Conservation (phyloP, 2,888 invertebrate genomes). For the Drosophila pegasa region DNA sequence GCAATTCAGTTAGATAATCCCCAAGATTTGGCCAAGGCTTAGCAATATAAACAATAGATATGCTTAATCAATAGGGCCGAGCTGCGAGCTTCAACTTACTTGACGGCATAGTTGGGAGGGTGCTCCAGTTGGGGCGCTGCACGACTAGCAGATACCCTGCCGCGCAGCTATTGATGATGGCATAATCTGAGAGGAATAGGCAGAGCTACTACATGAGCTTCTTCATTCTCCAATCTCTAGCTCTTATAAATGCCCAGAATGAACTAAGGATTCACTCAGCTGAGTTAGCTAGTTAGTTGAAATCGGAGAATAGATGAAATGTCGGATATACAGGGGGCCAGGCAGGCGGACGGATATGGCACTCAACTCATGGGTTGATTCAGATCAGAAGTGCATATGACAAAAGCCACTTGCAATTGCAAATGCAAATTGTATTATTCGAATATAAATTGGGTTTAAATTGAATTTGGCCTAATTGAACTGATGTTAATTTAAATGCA, state of each 20-base stretch:
- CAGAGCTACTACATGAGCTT: too few species aligned
- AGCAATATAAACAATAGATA: neutral
- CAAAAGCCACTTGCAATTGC: neutral
- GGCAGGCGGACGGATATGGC: too few species aligned
- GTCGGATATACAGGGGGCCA: too few species aligned
- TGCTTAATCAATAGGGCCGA: neutral
- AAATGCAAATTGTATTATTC: neutral
- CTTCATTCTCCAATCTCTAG: too few species aligned
- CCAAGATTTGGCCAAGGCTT: neutral
- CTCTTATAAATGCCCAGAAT: too few species aligned
- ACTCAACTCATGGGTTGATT: neutral
- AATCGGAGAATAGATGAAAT: too few species aligned
- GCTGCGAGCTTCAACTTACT: neutral
- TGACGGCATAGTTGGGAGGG: too few species aligned
- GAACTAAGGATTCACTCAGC: too few species aligned
- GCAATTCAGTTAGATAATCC: slow-evolving; percentile 11
- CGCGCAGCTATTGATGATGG: neutral
- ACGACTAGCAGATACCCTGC: neutral
- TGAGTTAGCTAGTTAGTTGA: too few species aligned
- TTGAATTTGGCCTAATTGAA: neutral
- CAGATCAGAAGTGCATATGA: neutral
- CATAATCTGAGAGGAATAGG: too few species aligned
- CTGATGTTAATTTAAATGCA: slow-evolving; percentile 2
- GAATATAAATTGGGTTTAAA: slow-evolving; percentile 3
- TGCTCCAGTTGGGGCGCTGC: neutral